phyloP scores from a whole-genome alignment of 2,113 vertebrate genomes.

The Gymnobelideus leadbeateri region DNA sequence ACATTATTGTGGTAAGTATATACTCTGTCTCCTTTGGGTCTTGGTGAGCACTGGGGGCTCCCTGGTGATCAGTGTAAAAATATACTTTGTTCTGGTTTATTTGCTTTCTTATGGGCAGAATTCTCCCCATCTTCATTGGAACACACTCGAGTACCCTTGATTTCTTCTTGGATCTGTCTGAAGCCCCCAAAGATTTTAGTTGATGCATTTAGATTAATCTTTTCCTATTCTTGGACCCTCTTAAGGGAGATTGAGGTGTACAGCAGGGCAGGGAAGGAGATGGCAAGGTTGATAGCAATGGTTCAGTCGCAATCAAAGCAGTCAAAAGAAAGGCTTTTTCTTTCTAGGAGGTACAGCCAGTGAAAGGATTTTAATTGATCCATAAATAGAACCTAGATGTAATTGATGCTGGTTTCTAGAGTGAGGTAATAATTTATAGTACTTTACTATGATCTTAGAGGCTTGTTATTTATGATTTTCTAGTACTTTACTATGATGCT shows the following conservation, averaged over 20 bases:
- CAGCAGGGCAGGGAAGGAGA: not conserved
- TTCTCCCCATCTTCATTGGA: not conserved
- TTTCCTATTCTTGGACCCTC: constrained; percentile 16
- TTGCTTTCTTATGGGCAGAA: not conserved
- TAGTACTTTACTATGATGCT: not conserved
- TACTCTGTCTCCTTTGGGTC: not conserved
- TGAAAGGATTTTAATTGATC: constrained; percentile 14
- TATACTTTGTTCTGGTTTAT: not conserved
- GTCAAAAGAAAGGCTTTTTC: not conserved
- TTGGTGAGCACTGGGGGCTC: not conserved
- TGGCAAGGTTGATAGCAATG: not conserved
- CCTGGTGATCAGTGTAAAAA: not conserved
- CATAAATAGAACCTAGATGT: not conserved
- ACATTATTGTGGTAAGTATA: constrained; percentile 97
- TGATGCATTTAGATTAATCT: not conserved
- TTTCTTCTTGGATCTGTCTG: not conserved
- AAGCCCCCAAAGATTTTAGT: constrained; percentile 12
- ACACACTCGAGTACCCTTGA: not conserved
- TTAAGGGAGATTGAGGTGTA: not conserved
- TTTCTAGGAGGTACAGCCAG: not conserved
- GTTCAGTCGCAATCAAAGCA: not conserved
- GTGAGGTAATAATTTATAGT: constrained; percentile 17
- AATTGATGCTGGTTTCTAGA: not conserved
- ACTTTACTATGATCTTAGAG: not conserved
- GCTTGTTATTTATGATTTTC: constrained; percentile 23